phyloP scores from a whole-genome alignment of 2,888 invertebrate species.

The Drosophila algonquin region DNA sequence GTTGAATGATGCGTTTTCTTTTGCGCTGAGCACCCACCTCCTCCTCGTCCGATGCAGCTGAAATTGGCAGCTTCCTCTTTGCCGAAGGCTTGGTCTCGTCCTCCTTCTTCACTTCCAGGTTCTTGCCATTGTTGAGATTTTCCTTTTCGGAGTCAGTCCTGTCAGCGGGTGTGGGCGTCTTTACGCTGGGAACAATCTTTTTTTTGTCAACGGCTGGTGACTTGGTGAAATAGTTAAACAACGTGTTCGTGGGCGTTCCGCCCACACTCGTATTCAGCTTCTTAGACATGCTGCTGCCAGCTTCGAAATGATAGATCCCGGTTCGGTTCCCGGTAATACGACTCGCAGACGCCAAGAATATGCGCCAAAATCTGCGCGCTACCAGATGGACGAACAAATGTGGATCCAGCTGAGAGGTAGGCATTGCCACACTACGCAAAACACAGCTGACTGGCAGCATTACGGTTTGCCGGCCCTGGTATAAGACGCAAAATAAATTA shows the following conservation, averaged over 20 bases:
- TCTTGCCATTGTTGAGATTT: slow-evolving; percentile 31
- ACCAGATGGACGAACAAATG: neutral
- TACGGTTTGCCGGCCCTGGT: neutral
- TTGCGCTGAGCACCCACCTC: slow-evolving; percentile 84
- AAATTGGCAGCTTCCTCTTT: slow-evolving; percentile 64
- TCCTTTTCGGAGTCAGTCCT: slow-evolving; percentile 48
- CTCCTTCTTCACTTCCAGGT: slow-evolving; percentile 33
- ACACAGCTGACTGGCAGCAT: neutral
- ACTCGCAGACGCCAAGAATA: slow-evolving; percentile 57
- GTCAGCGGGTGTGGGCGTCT: slow-evolving; percentile 53
- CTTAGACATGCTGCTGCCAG: slow-evolving; percentile 69
- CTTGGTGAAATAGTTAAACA: slow-evolving; percentile 89
- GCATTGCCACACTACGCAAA: neutral
- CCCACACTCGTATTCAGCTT: slow-evolving; percentile 76
- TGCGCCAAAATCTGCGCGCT: slow-evolving; percentile 62
- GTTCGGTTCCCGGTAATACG: neutral
- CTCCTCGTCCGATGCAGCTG: slow-evolving; percentile 75
- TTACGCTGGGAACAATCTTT: slow-evolving; percentile 55
- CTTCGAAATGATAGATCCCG: neutral
- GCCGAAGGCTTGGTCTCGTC: slow-evolving; percentile 46
- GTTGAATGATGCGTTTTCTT: slow-evolving; percentile 67
- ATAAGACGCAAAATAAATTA: neutral
- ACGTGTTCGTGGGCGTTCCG: slow-evolving; percentile 85
- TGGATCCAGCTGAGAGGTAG: neutral
- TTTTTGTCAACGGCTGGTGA: slow-evolving; percentile 85